phyloP scores from a whole-genome alignment of 2,888 invertebrate genomes.

The Apotomis capreana region DNA sequence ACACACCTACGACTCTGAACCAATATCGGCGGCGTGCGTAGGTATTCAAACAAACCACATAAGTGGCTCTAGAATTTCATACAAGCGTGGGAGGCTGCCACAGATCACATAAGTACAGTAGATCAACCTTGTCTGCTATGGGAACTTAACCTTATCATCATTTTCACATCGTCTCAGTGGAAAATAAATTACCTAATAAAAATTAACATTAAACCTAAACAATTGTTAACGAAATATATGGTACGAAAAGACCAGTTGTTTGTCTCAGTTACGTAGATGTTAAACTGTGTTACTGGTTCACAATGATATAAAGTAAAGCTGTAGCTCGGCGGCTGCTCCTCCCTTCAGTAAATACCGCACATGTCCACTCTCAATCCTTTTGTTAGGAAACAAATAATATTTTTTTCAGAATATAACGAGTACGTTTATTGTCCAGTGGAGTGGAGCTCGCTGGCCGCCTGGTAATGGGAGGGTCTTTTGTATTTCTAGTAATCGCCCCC shows the following conservation, averaged over 20 bases:
- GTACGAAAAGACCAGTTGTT: no score
- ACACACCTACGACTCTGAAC: background rate
- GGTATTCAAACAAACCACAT: constrained; percentile 38
- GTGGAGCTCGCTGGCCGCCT: constrained; percentile 53
- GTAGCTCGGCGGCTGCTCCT: background rate
- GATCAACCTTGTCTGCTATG: background rate
- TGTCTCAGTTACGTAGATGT: background rate
- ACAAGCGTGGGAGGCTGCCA: background rate
- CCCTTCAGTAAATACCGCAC: background rate
- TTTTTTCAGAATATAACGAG: constrained; percentile 60
- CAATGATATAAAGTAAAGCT: background rate
- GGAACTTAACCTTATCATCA: background rate
- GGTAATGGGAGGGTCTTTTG: constrained; percentile 59
- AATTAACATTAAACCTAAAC: no score
- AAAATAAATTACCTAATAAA: no score
- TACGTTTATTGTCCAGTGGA: constrained; percentile 61
- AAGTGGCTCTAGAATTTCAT: constrained; percentile 37
- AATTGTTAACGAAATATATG: no score
- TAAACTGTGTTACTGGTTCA: background rate
- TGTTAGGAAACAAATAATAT: constrained; percentile 64
- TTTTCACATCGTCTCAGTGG: no score
- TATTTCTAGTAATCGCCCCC: constrained; percentile 62
- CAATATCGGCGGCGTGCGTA: constrained; percentile 31
- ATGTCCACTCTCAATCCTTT: constrained; percentile 58
- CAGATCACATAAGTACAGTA: background rate